phyloP scores from a whole-genome alignment of 2,113 vertebrate species.

The Barbus barbus region DNA sequence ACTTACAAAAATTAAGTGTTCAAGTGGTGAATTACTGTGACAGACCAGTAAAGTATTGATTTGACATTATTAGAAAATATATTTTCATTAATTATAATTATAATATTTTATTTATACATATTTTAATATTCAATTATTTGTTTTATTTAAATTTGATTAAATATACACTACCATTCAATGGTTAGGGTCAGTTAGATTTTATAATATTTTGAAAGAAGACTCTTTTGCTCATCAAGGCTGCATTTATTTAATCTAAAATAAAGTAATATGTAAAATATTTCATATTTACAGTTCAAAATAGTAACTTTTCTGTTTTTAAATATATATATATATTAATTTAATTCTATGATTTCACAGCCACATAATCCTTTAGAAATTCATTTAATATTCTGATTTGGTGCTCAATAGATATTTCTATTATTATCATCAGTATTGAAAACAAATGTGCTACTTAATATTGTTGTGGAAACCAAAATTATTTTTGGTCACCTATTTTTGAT shows the following conservation, averaged over 20 bases:
- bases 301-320: background rate
- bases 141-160: background rate
- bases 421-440: background rate
- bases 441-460: background rate
- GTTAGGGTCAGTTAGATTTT: background rate
- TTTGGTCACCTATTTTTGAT: background rate
- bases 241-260: background rate
- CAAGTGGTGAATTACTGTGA: background rate
- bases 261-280: background rate
- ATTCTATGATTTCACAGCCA: background rate
- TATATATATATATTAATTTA: background rate
- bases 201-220: background rate
- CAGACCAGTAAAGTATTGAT: background rate
- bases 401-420: no score
- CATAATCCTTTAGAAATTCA: no score
- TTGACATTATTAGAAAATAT: background rate
- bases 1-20: background rate
- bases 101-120: background rate
- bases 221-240: background rate
- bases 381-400: no score
- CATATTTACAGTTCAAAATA: background rate
- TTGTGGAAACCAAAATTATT: background rate
- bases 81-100: background rate
- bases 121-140: background rate
- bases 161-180: background rate